Evolutionary conservation across 2,888 invertebrate genomes (phyloP), one percentile per base, ranked within the genome.

Genomic region (Panzeria rudis): DNA sequence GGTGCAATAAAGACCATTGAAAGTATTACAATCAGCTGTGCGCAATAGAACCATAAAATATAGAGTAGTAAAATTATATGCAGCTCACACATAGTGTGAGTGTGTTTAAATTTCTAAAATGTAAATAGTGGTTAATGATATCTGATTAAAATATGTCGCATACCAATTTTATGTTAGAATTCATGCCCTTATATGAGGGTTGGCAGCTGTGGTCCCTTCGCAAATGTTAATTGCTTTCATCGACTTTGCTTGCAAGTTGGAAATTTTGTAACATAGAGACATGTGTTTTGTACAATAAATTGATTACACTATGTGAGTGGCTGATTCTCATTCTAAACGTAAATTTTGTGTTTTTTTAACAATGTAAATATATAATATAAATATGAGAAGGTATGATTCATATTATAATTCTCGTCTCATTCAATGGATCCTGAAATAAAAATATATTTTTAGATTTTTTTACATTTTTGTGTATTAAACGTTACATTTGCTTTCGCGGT

Each of bases 1-100:
- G 8, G 15, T 59, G 35, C 38, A 47, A 47, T 38, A 35, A 25
- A 25, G 20, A n/a, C 47, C 29, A 59, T 66, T 29, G 20, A 41
- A 61, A 29, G 23, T 23, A 32, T 56, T 52, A 9, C 9, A 54
- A 56, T 72, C 47, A 47, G 25, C 62, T 69, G 76, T 54, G 9
- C 17, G 32, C 59, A 54, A 32, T 47, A 25, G 47, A 76, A 17
- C 38, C 44, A 79, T 84, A 71, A 75, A 75, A 59, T n/a, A n/a
- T n/a, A 59, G 15, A 62, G 20, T 59, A 25, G 5, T 29, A 52
- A 71, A 76, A 84, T 52, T 29, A 41, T 75, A 75, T 66, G 68
- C 54, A 13, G 32, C 68, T n/a, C 7, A 56, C 25, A 38, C 1
- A 38, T 32, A 15, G 4, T 20, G n/a, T 17, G 17, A 9, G 41